Base-by-base conservation (phyloP, 2,113 vertebrate species). In the Poeciliopsis retropinna region DNA sequence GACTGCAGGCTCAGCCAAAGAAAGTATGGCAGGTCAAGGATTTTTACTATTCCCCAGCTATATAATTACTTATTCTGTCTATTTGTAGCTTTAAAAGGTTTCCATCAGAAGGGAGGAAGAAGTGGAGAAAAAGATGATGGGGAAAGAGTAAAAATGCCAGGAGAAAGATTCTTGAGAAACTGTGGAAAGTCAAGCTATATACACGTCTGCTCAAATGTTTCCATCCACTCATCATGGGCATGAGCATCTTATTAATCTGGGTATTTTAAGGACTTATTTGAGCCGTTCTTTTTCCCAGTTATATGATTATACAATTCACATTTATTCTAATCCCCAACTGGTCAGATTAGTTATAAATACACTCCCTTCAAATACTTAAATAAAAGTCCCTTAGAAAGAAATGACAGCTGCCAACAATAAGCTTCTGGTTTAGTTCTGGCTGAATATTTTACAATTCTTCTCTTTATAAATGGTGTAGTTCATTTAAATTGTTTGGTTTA, bases 41-140 rank as follows among this genome's bases (percentile, higher is more conserved):
- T 88, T 79, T 76, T n/a, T 73, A 88, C 76, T 67, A 34, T 73
- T 85, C 57, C 60, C 54, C 57, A 31, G 75, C 72, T 29, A 15
- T 78, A 75, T 47, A 74, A 81, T 77, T 72, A 34, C 72, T 72
- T 72, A 74, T 76, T 65, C 80, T 82, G 66, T 80, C 76, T 76
- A 47, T 76, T 78, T 82, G 80, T 70, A 83, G 63, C 85, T 86
- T 87, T 89, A 88, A 87, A 90, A 87, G 83, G 88, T 72, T 81
- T 32, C 39, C 39, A 71, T 85, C 79, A 37, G 64, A 71, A 28
- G 47, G 60, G 75, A 79, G 77, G 79, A 73, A 68, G 77, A 76
- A 80, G 68, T 60, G 30, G 32, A 32, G 64, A 72, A 75, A 71
- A 73, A 78, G 67, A 80, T 76, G 82, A 78, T 78, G 67, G 51